phyloP scores from a whole-genome alignment of 2,888 invertebrate species.

The Dryobota labecula region DNA sequence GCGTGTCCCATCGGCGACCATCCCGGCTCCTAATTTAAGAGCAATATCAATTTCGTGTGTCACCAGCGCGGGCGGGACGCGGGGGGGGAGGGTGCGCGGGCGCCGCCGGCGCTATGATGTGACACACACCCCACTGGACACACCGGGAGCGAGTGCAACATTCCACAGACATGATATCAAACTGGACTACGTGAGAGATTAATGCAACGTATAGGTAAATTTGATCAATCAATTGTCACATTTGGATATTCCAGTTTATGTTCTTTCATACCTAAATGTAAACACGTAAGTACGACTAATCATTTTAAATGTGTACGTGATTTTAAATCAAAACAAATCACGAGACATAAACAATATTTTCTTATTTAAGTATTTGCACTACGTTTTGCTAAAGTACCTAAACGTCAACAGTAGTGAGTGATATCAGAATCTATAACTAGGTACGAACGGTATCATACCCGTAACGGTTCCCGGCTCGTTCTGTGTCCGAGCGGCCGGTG shows the following conservation, averaged over 20 bases:
- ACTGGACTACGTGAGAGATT: constrained; percentile 6
- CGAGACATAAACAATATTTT: not conserved
- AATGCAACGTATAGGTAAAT: not conserved
- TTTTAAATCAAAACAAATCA: constrained; percentile 11
- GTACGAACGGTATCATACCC: too few species aligned
- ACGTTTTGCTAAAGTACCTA: not conserved
- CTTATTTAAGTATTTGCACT: not conserved
- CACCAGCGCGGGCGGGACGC: constrained; percentile 23
- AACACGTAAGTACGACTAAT: constrained; percentile 11
- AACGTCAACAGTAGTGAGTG: not conserved
- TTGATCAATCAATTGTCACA: not conserved
- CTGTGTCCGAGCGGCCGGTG: constrained; percentile 25
- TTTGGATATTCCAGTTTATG: constrained; percentile 13
- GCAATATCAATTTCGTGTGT: constrained; percentile 67
- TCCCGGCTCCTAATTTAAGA: constrained; percentile 69
- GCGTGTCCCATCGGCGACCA: constrained; percentile 62
- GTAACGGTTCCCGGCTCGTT: not conserved
- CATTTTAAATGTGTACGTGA: constrained; percentile 21
- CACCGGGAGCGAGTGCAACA: constrained; percentile 51
- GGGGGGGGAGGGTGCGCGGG: constrained; percentile 53
- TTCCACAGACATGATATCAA: constrained; percentile 10
- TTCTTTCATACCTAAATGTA: not conserved
- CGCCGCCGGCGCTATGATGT: constrained; percentile 76
- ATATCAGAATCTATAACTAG: not conserved
- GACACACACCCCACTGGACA: constrained; percentile 46